These are phyloP conservation scores for Charadrius vociferus DNA, from an alignment of 2,113 vertebrate species.

Conservation along the genomic window DNA sequence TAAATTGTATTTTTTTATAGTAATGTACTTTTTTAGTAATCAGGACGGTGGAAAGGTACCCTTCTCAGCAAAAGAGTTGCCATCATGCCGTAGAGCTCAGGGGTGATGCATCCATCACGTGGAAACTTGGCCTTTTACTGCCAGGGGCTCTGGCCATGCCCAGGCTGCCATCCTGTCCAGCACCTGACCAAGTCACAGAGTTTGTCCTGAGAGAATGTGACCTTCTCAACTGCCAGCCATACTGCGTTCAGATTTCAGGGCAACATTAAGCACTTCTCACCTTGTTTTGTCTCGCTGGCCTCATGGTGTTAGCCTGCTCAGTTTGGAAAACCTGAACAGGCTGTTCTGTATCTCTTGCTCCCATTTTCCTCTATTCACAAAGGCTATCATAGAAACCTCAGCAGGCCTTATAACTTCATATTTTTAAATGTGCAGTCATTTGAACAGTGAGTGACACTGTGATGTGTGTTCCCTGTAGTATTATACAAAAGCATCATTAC, in stretches of 20 bases:
- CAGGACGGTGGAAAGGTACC: neutral
- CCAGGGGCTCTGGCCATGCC: neutral
- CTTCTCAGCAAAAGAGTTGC: neutral
- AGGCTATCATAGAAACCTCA: neutral
- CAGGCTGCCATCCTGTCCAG: neutral
- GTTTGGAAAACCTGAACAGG: neutral
- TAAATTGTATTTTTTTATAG: neutral
- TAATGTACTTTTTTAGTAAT: neutral
- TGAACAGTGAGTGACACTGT: neutral
- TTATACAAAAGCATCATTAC: neutral
- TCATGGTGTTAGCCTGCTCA: neutral
- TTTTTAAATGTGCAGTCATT: neutral
- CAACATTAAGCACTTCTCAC: neutral
- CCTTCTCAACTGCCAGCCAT: neutral
- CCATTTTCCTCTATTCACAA: fast-evolving
- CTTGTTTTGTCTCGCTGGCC: neutral
- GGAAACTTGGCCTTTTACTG: neutral
- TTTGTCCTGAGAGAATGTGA: neutral
- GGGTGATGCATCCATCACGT: fast-evolving
- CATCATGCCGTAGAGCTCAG: neutral
- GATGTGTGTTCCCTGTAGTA: neutral
- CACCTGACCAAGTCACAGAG: neutral
- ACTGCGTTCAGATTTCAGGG: neutral
- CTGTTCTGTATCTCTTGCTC: neutral
- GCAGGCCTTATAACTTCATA: neutral